These are phyloP conservation scores for Apostichopus leukothele DNA, from an alignment of 53 echinoderm and acorn worm species.

Conservation along the genomic window DNA sequence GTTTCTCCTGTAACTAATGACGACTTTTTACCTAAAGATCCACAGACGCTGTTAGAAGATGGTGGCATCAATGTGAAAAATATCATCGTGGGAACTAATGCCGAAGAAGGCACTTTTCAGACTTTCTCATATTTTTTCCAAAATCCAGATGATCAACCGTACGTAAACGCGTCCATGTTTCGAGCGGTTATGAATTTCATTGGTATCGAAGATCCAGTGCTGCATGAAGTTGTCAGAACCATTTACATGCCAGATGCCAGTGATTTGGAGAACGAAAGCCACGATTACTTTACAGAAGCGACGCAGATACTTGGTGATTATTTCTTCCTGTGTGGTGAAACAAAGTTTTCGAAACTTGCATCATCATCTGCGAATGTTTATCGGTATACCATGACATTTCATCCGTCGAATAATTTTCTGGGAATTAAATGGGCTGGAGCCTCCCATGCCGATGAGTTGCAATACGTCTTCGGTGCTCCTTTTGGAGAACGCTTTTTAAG, in stretches of 20 bases:
- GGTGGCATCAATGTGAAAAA: neutral
- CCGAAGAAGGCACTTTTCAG: neutral
- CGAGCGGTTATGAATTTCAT: neutral
- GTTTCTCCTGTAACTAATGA: neutral
- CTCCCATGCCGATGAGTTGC: neutral
- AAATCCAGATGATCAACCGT: neutral
- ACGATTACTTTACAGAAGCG: neutral
- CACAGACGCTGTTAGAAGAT: neutral
- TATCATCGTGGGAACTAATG: neutral
- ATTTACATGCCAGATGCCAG: neutral
- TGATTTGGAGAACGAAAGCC: neutral
- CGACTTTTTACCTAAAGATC: neutral
- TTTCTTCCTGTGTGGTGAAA: neutral
- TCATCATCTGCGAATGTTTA: neutral
- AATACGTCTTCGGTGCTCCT: constrained; percentile 3
- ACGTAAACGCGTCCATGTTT: neutral
- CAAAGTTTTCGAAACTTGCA: neutral
- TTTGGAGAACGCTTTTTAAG: neutral
- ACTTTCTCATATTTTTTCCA: neutral
- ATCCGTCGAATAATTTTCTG: neutral
- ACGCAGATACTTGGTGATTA: neutral
- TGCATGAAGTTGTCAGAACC: neutral
- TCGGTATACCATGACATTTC: constrained; percentile 1
- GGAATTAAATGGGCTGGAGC: constrained; percentile 2
- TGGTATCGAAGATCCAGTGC: neutral